These are phyloP conservation scores for Spea hammondii DNA, from an alignment of 2,797 vertebrate genomes.

Conservation along the genomic window DNA sequence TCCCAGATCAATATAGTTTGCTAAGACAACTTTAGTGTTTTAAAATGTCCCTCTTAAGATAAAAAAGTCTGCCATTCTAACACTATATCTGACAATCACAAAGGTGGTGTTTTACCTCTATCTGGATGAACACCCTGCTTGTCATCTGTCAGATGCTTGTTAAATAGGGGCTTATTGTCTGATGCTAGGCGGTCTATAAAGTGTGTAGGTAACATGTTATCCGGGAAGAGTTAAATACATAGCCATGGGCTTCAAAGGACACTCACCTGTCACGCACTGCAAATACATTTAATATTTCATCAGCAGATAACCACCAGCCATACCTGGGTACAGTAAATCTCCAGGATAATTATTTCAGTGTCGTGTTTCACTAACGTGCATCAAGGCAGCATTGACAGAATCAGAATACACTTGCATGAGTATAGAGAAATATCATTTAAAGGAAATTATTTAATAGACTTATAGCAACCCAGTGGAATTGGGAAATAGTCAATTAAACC, in stretches of 20 bases:
- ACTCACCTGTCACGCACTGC: neutral
- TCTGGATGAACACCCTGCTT: too few relatives aligned
- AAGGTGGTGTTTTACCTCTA: too few relatives aligned
- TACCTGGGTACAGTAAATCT: neutral
- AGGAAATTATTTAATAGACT: neutral
- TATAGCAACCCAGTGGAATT: neutral
- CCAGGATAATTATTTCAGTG: neutral
- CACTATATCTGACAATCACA: too few relatives aligned
- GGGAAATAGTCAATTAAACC: neutral
- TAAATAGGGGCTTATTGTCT: too few relatives aligned
- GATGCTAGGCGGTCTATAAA: too few relatives aligned
- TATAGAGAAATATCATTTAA: too few relatives aligned
- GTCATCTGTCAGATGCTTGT: too few relatives aligned
- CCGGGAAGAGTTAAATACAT: neutral
- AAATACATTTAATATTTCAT: conserved; percentile 3
- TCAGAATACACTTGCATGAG: too few relatives aligned
- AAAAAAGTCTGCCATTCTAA: too few relatives aligned
- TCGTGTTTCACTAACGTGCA: neutral
- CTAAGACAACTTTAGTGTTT: too few relatives aligned
- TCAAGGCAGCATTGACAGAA: neutral
- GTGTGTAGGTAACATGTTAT: neutral
- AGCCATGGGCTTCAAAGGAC: neutral
- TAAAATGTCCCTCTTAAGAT: too few relatives aligned
- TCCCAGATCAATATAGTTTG: too few relatives aligned
- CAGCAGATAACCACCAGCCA: neutral